Conservation (phyloP, 2,888 invertebrate genomes). For the Scaptomyza polygonia region DNA sequence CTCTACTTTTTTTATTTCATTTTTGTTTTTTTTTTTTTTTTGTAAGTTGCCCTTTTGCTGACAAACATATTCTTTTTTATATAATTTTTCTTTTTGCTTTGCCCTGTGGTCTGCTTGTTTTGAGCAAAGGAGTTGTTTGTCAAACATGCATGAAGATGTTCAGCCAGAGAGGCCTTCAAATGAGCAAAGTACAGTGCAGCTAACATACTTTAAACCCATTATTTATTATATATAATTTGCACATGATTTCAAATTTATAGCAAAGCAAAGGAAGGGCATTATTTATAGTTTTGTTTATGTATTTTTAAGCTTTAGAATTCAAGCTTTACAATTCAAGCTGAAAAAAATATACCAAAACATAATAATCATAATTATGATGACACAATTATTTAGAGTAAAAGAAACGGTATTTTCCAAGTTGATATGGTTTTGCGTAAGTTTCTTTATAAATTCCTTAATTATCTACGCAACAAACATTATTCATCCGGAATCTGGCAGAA, state of each 20-base stretch:
- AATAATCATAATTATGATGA: background rate
- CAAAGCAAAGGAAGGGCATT: background rate
- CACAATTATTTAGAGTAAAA: too few species aligned
- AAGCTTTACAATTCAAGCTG: too few species aligned
- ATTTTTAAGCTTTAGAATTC: too few species aligned
- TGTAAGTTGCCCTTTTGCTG: slow-evolving; percentile 54
- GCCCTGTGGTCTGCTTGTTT: slow-evolving; percentile 41
- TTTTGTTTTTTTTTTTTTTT: slow-evolving; percentile 6
- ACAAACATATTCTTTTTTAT: slow-evolving; percentile 56
- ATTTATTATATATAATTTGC: background rate
- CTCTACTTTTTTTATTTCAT: background rate
- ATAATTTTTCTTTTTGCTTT: slow-evolving; percentile 9
- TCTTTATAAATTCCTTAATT: background rate
- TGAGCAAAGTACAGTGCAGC: slow-evolving; percentile 6
- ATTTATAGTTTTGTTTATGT: too few species aligned
- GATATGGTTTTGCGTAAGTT: background rate
- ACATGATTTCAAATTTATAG: background rate
- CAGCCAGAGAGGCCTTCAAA: slow-evolving; percentile 16
- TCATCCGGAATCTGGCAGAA: background rate
- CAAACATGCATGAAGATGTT: slow-evolving; percentile 43
- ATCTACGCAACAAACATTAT: background rate
- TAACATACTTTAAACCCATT: slow-evolving; percentile 2
- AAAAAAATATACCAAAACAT: too few species aligned
- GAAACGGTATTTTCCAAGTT: too few species aligned
- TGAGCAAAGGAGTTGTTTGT: slow-evolving; percentile 48